Evolutionary conservation across 1,140 invertebrate species (phyloP).

Genomic region (Lamellibrachia luymesi): DNA sequence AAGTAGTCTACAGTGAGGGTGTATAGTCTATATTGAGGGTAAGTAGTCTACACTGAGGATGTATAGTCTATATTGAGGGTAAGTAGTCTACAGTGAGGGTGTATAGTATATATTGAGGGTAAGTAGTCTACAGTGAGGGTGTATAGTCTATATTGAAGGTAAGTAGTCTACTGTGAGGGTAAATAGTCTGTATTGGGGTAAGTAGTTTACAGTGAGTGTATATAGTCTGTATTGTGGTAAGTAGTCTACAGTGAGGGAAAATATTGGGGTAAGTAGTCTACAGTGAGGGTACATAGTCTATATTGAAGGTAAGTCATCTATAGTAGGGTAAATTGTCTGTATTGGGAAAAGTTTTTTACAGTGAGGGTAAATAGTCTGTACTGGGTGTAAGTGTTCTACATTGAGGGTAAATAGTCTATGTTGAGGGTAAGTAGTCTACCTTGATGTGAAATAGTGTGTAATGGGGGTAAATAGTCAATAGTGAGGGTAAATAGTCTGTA

Average conservation of each 20-base stretch:
- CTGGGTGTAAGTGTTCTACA: too few relatives aligned
- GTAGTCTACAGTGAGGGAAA: not conserved
- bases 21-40: not conserved
- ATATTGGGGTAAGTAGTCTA: not conserved
- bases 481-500: too few relatives aligned
- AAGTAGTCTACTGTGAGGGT: not conserved
- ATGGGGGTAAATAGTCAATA: too few relatives aligned
- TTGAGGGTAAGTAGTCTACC: too few relatives aligned
- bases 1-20: not conserved
- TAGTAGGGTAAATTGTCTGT: not conserved
- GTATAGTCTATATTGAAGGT: not conserved
- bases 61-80: not conserved
- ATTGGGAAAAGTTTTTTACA: too few relatives aligned
- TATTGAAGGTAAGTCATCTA: not conserved
- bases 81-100: not conserved
- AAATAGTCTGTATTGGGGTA: not conserved
- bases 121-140: not conserved
- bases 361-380: too few relatives aligned
- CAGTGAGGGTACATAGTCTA: not conserved
- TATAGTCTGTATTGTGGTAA: not conserved
- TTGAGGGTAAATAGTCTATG: not conserved
- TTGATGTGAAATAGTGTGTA: too few relatives aligned
- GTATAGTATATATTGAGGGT: not conserved
- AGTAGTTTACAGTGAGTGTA: not conserved
- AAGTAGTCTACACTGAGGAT: not conserved